A percentile compares a stretch with the other conserved stretches of the same genome.
phyloP scores from a whole-genome alignment of 2,888 invertebrate genomes.

The Diarsia rubi region DNA sequence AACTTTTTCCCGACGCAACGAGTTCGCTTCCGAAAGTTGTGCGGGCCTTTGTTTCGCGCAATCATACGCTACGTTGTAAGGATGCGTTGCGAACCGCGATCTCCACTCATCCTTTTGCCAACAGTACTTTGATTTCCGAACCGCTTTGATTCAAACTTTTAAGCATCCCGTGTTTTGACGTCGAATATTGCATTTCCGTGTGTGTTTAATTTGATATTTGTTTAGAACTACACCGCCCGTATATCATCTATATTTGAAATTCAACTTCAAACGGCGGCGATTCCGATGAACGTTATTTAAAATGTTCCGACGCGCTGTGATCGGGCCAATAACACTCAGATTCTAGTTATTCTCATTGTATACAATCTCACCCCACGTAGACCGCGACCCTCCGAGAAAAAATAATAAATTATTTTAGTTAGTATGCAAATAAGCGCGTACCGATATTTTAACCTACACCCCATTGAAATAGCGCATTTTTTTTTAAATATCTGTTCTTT shows the following conservation, averaged over 20 bases:
- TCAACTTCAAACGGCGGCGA: conserved; percentile 74
- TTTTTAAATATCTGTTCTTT: conserved; percentile 84
- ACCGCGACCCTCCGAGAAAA: conserved; percentile 87
- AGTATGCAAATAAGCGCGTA: conserved; percentile 90
- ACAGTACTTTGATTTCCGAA: conserved; percentile 88
- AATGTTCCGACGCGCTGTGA: conserved; percentile 79
- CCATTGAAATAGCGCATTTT: conserved; percentile 85
- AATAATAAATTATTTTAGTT: conserved; percentile 91
- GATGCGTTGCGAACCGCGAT: conserved; percentile 82
- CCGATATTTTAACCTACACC: conserved; percentile 90
- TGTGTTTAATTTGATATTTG: conserved; percentile 86
- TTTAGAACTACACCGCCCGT: conserved; percentile 77
- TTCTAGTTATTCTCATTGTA: conserved; percentile 88
- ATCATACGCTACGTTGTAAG: conserved; percentile 89
- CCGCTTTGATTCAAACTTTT: conserved; percentile 89
- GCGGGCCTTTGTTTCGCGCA: conserved; percentile 85
- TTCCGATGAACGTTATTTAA: conserved; percentile 79
- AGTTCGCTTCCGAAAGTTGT: conserved; percentile 81
- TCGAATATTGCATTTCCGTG: conserved; percentile 88
- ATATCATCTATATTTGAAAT: conserved; percentile 75
- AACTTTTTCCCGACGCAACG: conserved; percentile 86
- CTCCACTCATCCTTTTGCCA: conserved; percentile 84
- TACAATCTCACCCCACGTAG: conserved; percentile 84
- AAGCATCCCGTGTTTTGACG: conserved; percentile 86
- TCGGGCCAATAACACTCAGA: conserved; percentile 89